Percentiles rank a stretch among this genome's conserved stretches.
These are phyloP conservation scores for Sarcophilus harrisii DNA, from an alignment of 2,797 vertebrate genomes.

Conservation along the genomic window DNA sequence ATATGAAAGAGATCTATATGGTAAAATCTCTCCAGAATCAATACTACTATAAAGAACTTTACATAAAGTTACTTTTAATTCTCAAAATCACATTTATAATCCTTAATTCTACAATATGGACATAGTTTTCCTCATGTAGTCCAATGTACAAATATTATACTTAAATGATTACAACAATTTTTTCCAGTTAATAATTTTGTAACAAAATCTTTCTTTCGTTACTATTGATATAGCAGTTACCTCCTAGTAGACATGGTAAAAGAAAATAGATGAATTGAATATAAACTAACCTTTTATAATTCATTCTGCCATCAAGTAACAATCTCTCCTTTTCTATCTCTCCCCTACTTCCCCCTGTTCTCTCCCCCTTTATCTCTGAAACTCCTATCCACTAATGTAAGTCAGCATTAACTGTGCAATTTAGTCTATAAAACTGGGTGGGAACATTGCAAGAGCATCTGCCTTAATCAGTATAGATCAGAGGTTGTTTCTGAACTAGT, in stretches of 20 bases:
- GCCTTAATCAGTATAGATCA: background rate
- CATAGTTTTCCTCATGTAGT: background rate
- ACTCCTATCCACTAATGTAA: background rate
- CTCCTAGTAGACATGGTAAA: background rate
- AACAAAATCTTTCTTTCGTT: background rate
- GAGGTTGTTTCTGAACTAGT: background rate
- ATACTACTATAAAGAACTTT: background rate
- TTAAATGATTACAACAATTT: background rate
- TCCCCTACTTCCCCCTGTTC: background rate
- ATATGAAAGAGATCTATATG: conserved; percentile 27
- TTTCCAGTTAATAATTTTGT: background rate
- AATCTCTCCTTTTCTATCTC: background rate
- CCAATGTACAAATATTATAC: conserved; percentile 11
- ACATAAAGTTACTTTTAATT: background rate
- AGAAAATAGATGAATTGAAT: background rate
- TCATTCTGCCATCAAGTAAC: background rate
- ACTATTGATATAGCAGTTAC: background rate
- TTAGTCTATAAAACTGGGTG: background rate
- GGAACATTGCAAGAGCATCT: background rate
- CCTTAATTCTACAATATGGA: background rate
- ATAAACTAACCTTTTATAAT: background rate
- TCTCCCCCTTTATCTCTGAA: background rate
- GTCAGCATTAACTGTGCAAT: background rate
- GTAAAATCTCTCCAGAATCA: conserved; percentile 50
- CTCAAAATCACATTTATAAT: background rate